phyloP scores from a whole-genome alignment of 2,797 vertebrate genomes.

The Carapus acus region DNA sequence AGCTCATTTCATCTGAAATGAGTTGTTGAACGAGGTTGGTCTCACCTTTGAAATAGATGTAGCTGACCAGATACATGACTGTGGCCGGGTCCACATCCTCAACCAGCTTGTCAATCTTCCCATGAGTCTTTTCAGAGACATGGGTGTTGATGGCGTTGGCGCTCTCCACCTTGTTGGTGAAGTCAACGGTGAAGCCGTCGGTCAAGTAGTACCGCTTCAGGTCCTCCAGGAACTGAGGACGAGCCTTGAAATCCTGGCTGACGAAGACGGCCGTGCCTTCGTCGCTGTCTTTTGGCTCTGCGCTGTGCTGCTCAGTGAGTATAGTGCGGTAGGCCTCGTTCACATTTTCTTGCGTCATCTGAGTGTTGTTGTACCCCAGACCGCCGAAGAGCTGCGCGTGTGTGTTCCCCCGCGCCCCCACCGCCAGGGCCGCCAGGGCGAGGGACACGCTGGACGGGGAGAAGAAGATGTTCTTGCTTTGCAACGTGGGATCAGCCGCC shows the following conservation, averaged over 20 bases:
- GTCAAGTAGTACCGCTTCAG: conserved; percentile 74
- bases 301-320: conserved; percentile 54
- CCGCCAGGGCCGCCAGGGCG: conserved; percentile 79
- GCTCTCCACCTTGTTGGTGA: conserved; percentile 62
- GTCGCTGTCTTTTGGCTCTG: conserved; percentile 59
- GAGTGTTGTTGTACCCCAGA: conserved; percentile 71
- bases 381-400: conserved; percentile 76
- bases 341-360: conserved; percentile 64
- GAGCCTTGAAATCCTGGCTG: conserved; percentile 61
- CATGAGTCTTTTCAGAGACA: conserved; percentile 76
- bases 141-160: conserved; percentile 77
- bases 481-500: conserved; percentile 36
- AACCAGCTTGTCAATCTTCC: conserved; percentile 79
- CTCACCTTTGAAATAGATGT: conserved; percentile 86
- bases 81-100: conserved; percentile 67
- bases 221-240: conserved; percentile 68
- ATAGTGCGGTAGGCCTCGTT: conserved; percentile 74
- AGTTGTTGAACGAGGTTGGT: too few relatives aligned
- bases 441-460: conserved; percentile 81
- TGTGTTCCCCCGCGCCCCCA: conserved; percentile 80
- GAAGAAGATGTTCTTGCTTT: conserved; percentile 77
- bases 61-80: conserved; percentile 81
- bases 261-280: conserved; percentile 79
- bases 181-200: conserved; percentile 74
- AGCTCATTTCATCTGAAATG: too few relatives aligned